Evolutionary conservation across 2,888 invertebrate species (phyloP).

Genomic region (Blastobasis adustella): DNA sequence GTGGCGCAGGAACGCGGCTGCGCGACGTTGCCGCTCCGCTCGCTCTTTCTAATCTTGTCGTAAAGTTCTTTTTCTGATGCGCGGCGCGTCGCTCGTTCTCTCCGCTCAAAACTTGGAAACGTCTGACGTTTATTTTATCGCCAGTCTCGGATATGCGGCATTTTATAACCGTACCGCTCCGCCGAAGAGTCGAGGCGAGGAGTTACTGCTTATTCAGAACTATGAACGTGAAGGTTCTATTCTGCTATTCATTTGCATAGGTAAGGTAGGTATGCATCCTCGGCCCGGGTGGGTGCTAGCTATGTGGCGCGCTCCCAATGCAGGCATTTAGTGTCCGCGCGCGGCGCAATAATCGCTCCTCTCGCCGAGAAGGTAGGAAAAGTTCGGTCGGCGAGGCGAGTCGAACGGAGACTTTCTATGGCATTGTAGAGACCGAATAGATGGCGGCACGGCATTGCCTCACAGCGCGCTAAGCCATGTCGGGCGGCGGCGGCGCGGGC

Average conservation of each 20-base stretch:
- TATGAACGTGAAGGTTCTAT: slow-evolving; percentile 47
- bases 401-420: slow-evolving; percentile 70
- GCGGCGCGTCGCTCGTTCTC: slow-evolving; percentile 68
- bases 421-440: slow-evolving; percentile 70
- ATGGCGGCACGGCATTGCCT: slow-evolving; percentile 69
- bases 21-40: slow-evolving; percentile 67
- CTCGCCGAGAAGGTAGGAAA: slow-evolving; percentile 62
- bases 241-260: slow-evolving; percentile 28
- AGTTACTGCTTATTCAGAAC: slow-evolving; percentile 61
- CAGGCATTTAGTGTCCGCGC: slow-evolving; percentile 25
- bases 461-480: slow-evolving; percentile 61
- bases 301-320: slow-evolving; percentile 17
- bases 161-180: slow-evolving; percentile 60
- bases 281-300: slow-evolving; percentile 18
- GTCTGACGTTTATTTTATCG: slow-evolving; percentile 71
- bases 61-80: slow-evolving; percentile 76
- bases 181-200: slow-evolving; percentile 37
- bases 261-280: slow-evolving; percentile 20
- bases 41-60: slow-evolving; percentile 75
- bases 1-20: slow-evolving; percentile 66
- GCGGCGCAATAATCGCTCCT: slow-evolving; percentile 45
- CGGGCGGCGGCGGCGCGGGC: slow-evolving; percentile 40
- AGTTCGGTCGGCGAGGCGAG: slow-evolving; percentile 65
- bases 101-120: slow-evolving; percentile 68
- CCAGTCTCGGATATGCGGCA: slow-evolving; percentile 58